These are phyloP conservation scores for Percina caprodes DNA, from an alignment of 2,113 vertebrate genomes.

Conservation along the genomic window DNA sequence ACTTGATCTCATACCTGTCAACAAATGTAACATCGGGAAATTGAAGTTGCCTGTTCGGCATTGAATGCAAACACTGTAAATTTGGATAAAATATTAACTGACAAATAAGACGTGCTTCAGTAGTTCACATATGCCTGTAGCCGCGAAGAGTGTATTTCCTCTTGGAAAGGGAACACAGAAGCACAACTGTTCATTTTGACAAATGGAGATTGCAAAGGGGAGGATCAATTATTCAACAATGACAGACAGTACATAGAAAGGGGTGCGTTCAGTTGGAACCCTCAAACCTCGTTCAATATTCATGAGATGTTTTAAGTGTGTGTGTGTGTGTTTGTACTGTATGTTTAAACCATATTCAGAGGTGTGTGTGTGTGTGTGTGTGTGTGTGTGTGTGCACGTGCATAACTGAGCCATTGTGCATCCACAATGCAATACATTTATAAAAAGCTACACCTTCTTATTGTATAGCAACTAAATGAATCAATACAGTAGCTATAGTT, in stretches of 20 bases:
- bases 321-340: slow-evolving; percentile 5
- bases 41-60: background rate
- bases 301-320: slow-evolving; percentile 59
- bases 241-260: slow-evolving; percentile 68
- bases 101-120: background rate
- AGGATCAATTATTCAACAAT: slow-evolving; percentile 83
- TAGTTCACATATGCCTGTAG: background rate
- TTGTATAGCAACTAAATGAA: slow-evolving; percentile 16
- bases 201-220: slow-evolving; percentile 61
- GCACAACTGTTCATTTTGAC: slow-evolving; percentile 56
- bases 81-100: slow-evolving; percentile 22
- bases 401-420: background rate
- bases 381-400: slow-evolving; percentile 3
- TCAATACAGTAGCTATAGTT: slow-evolving; percentile 1
- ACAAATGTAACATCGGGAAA: slow-evolving; percentile 34
- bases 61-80: slow-evolving; percentile 8
- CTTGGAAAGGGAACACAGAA: slow-evolving; percentile 27
- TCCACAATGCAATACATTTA: background rate
- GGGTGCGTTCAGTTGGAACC: slow-evolving; percentile 69
- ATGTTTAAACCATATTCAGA: slow-evolving; percentile 11
- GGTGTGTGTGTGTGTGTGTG: slow-evolving; percentile 5
- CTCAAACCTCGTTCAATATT: slow-evolving; percentile 75
- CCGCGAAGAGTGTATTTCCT: slow-evolving; percentile 19
- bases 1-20: slow-evolving; percentile 94
- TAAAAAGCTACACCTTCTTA: background rate